Evolutionary conservation across 2,113 vertebrate genomes (phyloP).

Genomic region (Melanotaenia duboulayi): DNA sequence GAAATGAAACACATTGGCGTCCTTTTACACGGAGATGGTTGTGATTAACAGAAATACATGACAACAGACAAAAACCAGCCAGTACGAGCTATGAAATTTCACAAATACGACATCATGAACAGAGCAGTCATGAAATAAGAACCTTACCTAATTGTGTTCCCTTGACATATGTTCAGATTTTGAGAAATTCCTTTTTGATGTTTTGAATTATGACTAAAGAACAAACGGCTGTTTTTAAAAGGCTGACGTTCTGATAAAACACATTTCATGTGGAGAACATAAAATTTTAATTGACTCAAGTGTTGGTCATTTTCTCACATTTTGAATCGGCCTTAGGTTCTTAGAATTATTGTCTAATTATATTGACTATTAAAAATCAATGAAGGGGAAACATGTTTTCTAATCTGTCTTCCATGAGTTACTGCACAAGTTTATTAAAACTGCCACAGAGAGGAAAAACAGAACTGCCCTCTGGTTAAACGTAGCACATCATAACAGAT

Average conservation of each 20-base stretch:
- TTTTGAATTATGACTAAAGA: constrained; percentile 48
- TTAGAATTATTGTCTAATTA: background rate
- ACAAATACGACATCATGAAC: constrained; percentile 45
- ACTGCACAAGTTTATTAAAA: background rate
- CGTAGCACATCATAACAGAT: background rate
- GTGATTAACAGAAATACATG: constrained; percentile 13
- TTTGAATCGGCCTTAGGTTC: constrained; percentile 17
- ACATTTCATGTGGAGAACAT: constrained; percentile 31
- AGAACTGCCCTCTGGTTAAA: too few relatives aligned
- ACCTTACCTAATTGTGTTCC: constrained; percentile 46
- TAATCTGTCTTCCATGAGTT: background rate
- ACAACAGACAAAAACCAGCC: constrained; percentile 46
- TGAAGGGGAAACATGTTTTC: background rate
- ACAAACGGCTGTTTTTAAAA: constrained; percentile 39
- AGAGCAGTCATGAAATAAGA: constrained; percentile 41
- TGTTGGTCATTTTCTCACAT: constrained; percentile 26
- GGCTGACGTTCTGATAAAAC: constrained; percentile 18
- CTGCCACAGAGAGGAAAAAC: background rate
- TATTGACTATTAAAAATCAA: background rate
- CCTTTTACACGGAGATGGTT: constrained; percentile 24
- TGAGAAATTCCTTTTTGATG: constrained; percentile 41
- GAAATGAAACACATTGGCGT: constrained; percentile 63
- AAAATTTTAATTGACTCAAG: constrained; percentile 20
- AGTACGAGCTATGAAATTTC: constrained; percentile 19
- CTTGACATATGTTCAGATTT: constrained; percentile 28